Percentiles rank a stretch among this genome's conserved stretches.
Evolutionary conservation across 2,797 vertebrate species (phyloP).

Genomic region (Galaxias olidus): DNA sequence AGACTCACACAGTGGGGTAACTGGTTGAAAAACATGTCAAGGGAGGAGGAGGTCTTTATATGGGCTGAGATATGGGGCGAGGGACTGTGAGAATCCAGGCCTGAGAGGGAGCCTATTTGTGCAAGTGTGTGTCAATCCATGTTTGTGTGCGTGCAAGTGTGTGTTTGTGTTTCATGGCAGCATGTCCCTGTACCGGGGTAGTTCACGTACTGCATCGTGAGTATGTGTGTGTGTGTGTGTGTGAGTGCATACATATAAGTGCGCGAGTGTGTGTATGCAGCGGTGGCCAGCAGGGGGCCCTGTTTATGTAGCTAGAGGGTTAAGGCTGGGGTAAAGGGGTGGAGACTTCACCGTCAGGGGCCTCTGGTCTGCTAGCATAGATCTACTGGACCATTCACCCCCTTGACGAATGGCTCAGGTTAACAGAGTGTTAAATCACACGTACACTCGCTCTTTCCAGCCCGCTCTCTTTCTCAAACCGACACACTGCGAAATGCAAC

Average conservation of each 20-base stretch:
- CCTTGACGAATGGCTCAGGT: constrained; percentile 65
- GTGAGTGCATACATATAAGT: background rate
- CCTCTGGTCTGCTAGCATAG: constrained; percentile 3
- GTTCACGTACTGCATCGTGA: constrained; percentile 24
- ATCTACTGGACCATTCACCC: constrained; percentile 64
- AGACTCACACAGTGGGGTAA: too few relatives aligned
- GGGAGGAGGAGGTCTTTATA: too few relatives aligned
- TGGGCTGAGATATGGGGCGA: too few relatives aligned
- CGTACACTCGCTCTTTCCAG: constrained; percentile 19
- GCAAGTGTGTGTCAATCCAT: too few relatives aligned
- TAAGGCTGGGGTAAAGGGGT: constrained; percentile 51
- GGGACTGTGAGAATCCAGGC: too few relatives aligned
- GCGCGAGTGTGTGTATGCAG: constrained; percentile 46
- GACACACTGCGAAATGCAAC: constrained; percentile 5
- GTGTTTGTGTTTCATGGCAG: background rate
- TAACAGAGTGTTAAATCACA: constrained; percentile 52
- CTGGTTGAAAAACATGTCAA: too few relatives aligned
- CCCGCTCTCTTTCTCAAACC: constrained; percentile 13
- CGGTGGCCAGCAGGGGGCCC: constrained; percentile 67
- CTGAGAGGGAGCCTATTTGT: too few relatives aligned
- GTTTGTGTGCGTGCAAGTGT: too few relatives aligned
- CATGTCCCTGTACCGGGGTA: background rate
- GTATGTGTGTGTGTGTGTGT: constrained; percentile 32
- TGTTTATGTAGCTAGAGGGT: constrained; percentile 68
- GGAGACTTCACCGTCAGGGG: constrained; percentile 67